phyloP scores from a whole-genome alignment of 2,113 vertebrate species.

The cattle (Bos taurus) region ARS-UCD2.0 NC_037355.1:2110001-2110500 shows the following conservation, averaged over 20 bases:
- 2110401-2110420: background rate
- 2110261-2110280: background rate
- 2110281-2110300: background rate
- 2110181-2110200: background rate
- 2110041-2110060: too few species aligned
- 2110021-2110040: background rate
- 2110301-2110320: background rate
- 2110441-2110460: background rate
- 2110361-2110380: background rate
- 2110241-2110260: background rate
- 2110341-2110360: background rate
- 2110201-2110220: background rate
- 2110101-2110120: background rate
- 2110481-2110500: background rate
- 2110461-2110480: background rate
- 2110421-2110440: background rate
- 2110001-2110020: background rate
- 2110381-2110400: background rate
- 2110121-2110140: background rate
- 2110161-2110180: background rate
- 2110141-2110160: background rate
- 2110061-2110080: accelerated
- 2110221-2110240: background rate
- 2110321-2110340: background rate
- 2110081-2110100: background rate